Evolutionary conservation across 1,140 invertebrate species (phyloP).

Genomic region (Drosophila kurseongensis): DNA sequence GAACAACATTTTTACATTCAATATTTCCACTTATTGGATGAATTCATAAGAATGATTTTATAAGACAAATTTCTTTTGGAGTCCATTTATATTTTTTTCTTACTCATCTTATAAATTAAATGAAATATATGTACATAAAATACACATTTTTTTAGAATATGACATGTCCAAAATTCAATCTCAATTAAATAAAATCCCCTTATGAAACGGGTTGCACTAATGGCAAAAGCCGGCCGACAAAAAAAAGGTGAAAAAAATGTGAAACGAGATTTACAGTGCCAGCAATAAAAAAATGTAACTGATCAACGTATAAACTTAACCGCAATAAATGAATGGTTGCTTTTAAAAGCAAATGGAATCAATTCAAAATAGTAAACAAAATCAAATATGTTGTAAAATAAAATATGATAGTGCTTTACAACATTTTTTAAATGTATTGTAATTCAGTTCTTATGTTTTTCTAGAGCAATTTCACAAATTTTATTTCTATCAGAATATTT

Average conservation of each 20-base stretch:
- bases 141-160: background rate
- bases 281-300: background rate
- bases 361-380: too few relatives aligned
- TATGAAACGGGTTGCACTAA: conserved; percentile 15
- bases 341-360: background rate
- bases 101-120: background rate
- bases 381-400: too few relatives aligned
- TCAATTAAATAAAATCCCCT: background rate
- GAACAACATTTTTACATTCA: too few relatives aligned
- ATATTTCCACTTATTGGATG: too few relatives aligned
- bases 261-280: conserved; percentile 33
- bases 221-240: conserved; percentile 1
- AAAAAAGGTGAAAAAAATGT: conserved; percentile 15
- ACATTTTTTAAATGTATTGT: too few relatives aligned
- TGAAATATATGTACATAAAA: background rate
- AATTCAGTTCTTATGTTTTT: too few relatives aligned
- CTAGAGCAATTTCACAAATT: too few relatives aligned
- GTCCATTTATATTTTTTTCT: background rate
- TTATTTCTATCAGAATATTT: too few relatives aligned
- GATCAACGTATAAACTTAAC: too few relatives aligned
- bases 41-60: background rate
- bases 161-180: background rate
- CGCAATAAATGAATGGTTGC: background rate
- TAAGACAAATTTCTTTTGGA: background rate
- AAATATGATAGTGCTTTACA: too few relatives aligned